Percentiles rank a stretch among this genome's conserved stretches.
Conservation (phyloP, 1,140 invertebrate genomes). For the Drosophila dunni region DNA sequence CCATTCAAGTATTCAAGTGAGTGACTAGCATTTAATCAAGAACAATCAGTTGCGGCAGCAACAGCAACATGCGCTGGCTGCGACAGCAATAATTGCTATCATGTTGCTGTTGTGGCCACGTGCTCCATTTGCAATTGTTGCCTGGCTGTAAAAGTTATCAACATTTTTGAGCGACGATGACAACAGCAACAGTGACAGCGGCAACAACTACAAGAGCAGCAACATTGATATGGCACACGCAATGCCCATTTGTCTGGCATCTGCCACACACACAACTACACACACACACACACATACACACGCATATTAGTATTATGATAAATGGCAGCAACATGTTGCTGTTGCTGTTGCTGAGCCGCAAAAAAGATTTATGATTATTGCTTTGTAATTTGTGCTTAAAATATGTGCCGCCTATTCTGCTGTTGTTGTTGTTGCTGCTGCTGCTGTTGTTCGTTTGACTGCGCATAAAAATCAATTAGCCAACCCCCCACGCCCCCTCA, state of each 20-base stretch:
- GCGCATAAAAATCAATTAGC: constrained; percentile 81
- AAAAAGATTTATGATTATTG: constrained; percentile 83
- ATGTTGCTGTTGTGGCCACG: constrained; percentile 51
- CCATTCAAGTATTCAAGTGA: constrained; percentile 63
- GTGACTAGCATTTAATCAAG: constrained; percentile 79
- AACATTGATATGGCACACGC: constrained; percentile 76
- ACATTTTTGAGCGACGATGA: constrained; percentile 65
- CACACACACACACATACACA: constrained; percentile 33
- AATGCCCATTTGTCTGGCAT: constrained; percentile 75
- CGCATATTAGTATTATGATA: constrained; percentile 63
- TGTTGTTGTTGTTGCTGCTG: constrained; percentile 26
- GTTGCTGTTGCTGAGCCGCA: constrained; percentile 63
- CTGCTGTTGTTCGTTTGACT: constrained; percentile 28
- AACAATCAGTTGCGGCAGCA: constrained; percentile 69
- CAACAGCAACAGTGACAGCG: constrained; percentile 52
- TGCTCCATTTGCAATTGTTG: constrained; percentile 70
- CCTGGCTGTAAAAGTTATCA: constrained; percentile 58
- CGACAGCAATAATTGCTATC: constrained; percentile 54
- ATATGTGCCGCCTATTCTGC: constrained; percentile 72
- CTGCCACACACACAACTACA: constrained; percentile 46
- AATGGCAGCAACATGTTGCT: constrained; percentile 72
- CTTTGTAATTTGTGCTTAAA: constrained; percentile 83
- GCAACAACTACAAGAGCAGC: constrained; percentile 46
- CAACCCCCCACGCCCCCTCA: not conserved
- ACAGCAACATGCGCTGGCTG: constrained; percentile 25